Evolutionary conservation across 2,888 invertebrate species (phyloP).

Genomic region (Fissipunctia ypsillon): DNA sequence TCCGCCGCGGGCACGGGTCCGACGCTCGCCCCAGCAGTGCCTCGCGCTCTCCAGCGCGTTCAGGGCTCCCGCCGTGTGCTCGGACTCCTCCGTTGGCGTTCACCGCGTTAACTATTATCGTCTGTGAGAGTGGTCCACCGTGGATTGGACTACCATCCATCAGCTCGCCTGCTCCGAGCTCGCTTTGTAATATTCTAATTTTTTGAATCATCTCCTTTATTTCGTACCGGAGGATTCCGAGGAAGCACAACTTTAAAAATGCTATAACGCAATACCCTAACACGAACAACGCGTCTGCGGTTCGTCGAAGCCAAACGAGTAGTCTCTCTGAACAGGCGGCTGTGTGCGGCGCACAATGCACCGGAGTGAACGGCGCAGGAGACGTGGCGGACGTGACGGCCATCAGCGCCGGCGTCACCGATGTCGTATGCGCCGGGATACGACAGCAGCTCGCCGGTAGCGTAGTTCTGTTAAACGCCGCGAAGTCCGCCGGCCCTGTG

Average conservation of each 20-base stretch:
- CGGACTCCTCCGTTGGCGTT: conserved; percentile 91
- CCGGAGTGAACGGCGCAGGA: conserved; percentile 81
- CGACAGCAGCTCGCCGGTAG: conserved; percentile 88
- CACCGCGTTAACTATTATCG: conserved; percentile 88
- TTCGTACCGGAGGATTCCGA: conserved; percentile 96
- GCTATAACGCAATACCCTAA: conserved; percentile 97
- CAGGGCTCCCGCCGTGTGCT: conserved; percentile 89
- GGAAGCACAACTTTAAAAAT: conserved; percentile 96
- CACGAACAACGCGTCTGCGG: conserved; percentile 95
- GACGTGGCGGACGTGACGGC: conserved; percentile 81
- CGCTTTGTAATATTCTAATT: conserved; percentile 94
- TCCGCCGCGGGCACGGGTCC: conserved; percentile 85
- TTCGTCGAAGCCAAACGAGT: conserved; percentile 93
- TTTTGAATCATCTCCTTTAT: conserved; percentile 98
- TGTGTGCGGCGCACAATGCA: conserved; percentile 87
- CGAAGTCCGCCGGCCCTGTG: conserved; percentile 91
- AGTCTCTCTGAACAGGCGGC: conserved; percentile 94
- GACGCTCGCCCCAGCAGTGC: conserved; percentile 89
- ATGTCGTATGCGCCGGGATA: conserved; percentile 82
- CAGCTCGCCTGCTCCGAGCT: conserved; percentile 90
- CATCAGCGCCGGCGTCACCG: conserved; percentile 89
- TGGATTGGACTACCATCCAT: conserved; percentile 86
- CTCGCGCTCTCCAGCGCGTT: conserved; percentile 91
- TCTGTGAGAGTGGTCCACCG: conserved; percentile 87
- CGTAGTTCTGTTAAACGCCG: conserved; percentile 84